These are phyloP conservation scores for Folsomia candida DNA, from an alignment of 2,888 invertebrate species.

Conservation along the genomic window DNA sequence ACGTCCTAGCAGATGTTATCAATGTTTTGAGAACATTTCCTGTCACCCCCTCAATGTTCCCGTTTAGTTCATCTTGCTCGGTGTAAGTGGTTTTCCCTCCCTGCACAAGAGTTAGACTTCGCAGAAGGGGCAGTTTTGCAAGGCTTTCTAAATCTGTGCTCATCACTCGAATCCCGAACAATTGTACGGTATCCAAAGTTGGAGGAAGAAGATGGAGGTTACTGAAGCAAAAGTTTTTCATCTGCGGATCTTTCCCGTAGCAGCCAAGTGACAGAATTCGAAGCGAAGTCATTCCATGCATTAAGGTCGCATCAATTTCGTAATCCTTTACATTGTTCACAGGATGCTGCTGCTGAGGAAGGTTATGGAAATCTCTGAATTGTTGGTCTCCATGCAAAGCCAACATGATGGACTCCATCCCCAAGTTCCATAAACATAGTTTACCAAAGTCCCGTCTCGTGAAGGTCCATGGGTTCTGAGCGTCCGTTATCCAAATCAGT, in stretches of 20 bases:
- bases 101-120: background rate
- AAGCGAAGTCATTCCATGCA: background rate
- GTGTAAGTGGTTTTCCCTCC: background rate
- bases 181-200: background rate
- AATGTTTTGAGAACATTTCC: background rate
- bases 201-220: background rate
- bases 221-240: background rate
- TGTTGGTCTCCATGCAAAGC: background rate
- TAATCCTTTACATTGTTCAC: background rate
- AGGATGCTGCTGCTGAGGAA: background rate
- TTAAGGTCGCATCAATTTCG: background rate
- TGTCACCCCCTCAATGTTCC: background rate
- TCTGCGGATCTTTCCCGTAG: background rate
- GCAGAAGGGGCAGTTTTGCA: background rate
- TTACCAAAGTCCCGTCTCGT: background rate
- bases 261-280: background rate
- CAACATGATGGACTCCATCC: background rate
- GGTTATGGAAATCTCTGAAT: background rate
- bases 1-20: background rate
- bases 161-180: background rate
- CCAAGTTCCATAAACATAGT: background rate
- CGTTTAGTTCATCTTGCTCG: background rate
- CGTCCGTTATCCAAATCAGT: background rate
- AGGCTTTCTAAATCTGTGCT: background rate
- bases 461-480: background rate